Base-by-base conservation (phyloP, 2,113 vertebrate genomes). In the Hyperopisus bebe region DNA sequence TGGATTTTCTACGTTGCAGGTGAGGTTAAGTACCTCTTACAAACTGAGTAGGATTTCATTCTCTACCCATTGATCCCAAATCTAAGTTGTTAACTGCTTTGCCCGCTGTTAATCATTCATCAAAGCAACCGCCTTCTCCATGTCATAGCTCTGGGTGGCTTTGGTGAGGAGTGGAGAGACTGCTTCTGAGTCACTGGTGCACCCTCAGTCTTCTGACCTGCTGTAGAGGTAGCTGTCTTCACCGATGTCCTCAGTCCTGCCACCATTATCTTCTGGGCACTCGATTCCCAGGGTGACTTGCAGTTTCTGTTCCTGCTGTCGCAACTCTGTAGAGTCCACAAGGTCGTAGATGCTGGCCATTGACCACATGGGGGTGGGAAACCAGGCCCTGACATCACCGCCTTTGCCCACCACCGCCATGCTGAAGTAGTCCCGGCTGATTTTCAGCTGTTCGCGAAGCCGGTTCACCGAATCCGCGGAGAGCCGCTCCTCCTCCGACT, bases 351-450 rank as follows among this genome's bases (percentile, higher is more conserved):
- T 89, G 90, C 90, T 96, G 47, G 94, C 94, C 91, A 96, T 83
- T 24, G 96, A 95, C 96, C 96, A 97, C 91, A 95, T 86, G 24
- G 96, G 95, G 0, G 96, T 95, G 0, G 95, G 92, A 92, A 95
- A 96, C 96, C 96, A 96, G 1, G 95, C 94, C 91, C 96, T 95
- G 50, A 96, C 93, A 0, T 95, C 93, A 0, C 95, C 92, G 0
- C 96, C 95, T 90, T 97, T 97, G 66, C 94, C 96, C 88, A 96
- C 94, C 7, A 96, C 91, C 87, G 96, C 87, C 95, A 96, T 95
- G 91, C 94, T 96, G 92, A 96, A 97, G 90, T 96, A 96, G 10
- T 96, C 95, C 86, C 91, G 93, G 82, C 90, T 95, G 91, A 97
- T 93, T 92, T 96, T 96, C 88, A 96, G 92, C 91, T 96, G 94